These are phyloP conservation scores for Orthosia gothica DNA, from an alignment of 2,888 invertebrate species.

Conservation along the genomic window DNA sequence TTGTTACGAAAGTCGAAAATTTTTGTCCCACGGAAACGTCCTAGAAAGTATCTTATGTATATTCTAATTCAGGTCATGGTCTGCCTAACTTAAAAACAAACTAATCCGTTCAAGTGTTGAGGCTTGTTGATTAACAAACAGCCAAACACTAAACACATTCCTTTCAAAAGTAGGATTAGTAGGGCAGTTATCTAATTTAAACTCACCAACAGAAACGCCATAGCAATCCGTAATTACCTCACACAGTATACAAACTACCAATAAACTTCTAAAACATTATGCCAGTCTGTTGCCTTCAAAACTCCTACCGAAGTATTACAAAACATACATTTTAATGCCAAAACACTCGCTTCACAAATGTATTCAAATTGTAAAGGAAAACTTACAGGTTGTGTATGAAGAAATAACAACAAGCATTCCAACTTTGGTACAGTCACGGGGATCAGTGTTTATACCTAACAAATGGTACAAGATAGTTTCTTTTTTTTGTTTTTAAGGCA, in stretches of 20 bases:
- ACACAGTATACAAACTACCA: conserved; percentile 1
- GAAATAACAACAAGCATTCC: conserved; percentile 14
- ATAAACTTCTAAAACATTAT: conserved; percentile 38
- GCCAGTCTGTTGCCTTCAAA: conserved; percentile 24
- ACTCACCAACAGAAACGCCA: background rate
- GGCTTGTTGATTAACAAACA: too few relatives aligned
- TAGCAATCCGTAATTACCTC: background rate
- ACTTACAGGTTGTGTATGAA: conserved; percentile 30
- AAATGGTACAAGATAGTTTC: too few relatives aligned
- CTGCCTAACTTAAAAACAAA: too few relatives aligned
- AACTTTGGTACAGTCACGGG: background rate
- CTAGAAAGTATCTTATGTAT: too few relatives aligned
- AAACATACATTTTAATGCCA: conserved; percentile 39
- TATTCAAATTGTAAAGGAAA: conserved; percentile 40
- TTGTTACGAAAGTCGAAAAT: too few relatives aligned
- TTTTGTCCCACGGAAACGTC: too few relatives aligned
- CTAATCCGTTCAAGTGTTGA: too few relatives aligned
- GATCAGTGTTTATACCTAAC: background rate
- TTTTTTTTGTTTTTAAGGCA: too few relatives aligned
- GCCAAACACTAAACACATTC: too few relatives aligned
- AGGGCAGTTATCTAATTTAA: background rate
- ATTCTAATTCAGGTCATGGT: too few relatives aligned
- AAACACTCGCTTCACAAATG: conserved; percentile 27
- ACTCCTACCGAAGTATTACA: conserved; percentile 27
- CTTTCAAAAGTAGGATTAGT: too few relatives aligned